These are phyloP conservation scores for Hystrix cristata DNA, from an alignment of 2,113 vertebrate species.

Conservation along the genomic window DNA sequence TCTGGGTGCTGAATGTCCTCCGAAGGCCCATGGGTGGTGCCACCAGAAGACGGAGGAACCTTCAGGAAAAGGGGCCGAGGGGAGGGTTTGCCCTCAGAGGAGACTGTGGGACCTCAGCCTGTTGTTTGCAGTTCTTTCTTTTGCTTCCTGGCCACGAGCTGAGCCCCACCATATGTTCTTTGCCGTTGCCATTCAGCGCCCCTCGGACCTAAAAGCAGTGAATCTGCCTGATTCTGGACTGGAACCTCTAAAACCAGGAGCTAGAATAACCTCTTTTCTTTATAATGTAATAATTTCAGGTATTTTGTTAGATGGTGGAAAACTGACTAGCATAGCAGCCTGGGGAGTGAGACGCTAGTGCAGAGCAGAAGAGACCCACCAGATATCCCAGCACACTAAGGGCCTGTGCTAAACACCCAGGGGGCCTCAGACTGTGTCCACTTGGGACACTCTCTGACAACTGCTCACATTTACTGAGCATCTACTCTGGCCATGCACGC, in stretches of 20 bases:
- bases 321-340: too few species aligned
- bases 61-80: neutral
- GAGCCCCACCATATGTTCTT: too few species aligned
- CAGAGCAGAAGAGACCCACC: neutral
- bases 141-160: neutral
- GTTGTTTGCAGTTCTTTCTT: neutral
- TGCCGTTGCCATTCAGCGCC: neutral
- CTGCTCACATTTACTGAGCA: neutral
- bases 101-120: neutral
- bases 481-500: neutral
- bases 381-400: too few species aligned
- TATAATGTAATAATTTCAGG: neutral
- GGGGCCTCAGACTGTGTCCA: too few species aligned
- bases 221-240: neutral
- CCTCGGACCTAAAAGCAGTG: neutral
- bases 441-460: neutral
- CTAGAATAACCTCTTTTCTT: neutral
- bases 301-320: neutral
- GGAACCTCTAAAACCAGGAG: neutral
- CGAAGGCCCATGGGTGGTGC: neutral
- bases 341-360: neutral
- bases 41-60: neutral
- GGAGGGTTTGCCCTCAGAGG: neutral
- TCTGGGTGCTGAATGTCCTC: neutral
- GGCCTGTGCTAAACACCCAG: too few species aligned